Conservation (phyloP, 2,113 vertebrate genomes). For the Leptodactylus fuscus region DNA sequence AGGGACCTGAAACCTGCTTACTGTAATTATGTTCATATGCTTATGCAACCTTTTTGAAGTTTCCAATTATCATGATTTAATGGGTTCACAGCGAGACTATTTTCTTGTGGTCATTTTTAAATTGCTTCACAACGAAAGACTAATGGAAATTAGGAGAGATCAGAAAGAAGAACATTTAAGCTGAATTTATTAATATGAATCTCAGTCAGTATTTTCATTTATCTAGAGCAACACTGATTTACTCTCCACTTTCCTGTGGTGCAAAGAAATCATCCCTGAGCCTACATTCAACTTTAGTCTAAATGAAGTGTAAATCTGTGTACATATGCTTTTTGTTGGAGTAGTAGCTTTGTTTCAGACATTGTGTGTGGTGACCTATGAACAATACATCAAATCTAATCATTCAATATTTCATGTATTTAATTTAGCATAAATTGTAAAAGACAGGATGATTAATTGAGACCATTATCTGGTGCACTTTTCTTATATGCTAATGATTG, state of each 20-base stretch:
- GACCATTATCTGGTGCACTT: neutral
- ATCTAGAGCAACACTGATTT: slow-evolving; percentile 52
- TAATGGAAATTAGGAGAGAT: slow-evolving; percentile 58
- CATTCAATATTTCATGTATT: slow-evolving; percentile 43
- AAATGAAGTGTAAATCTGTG: slow-evolving; percentile 9
- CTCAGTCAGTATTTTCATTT: slow-evolving; percentile 58
- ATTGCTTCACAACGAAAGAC: slow-evolving; percentile 57
- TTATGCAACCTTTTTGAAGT: slow-evolving; percentile 61
- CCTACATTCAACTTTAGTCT: slow-evolving; percentile 31
- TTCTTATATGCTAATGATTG: neutral
- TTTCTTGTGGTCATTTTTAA: slow-evolving; percentile 62
- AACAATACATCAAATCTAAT: slow-evolving; percentile 2
- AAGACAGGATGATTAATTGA: slow-evolving; percentile 5
- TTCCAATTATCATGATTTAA: slow-evolving; percentile 62
- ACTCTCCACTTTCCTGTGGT: slow-evolving; percentile 53
- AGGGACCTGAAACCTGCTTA: slow-evolving; percentile 56
- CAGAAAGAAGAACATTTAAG: slow-evolving; percentile 57
- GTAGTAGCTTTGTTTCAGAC: neutral
- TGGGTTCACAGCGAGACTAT: slow-evolving; percentile 60
- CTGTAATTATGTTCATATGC: slow-evolving; percentile 60
- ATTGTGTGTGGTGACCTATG: slow-evolving; percentile 18
- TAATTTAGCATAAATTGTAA: slow-evolving; percentile 20
- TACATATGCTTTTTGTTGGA: neutral
- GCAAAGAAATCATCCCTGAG: slow-evolving; percentile 46
- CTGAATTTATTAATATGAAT: slow-evolving; percentile 54